Evolutionary conservation across 2,797 vertebrate genomes (phyloP).

Genomic region (Fundulus diaphanus): DNA sequence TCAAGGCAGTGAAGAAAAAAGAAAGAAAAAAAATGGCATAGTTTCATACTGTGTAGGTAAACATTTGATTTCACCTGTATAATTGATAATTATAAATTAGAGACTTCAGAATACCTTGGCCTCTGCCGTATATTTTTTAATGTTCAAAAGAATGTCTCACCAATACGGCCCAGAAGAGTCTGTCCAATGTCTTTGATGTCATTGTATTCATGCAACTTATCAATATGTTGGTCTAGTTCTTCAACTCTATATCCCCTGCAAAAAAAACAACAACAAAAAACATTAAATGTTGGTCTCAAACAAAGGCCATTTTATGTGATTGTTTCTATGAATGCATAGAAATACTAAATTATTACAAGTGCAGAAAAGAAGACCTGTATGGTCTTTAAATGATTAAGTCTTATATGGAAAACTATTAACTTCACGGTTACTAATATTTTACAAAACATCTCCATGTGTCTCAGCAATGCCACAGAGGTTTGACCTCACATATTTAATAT

Average conservation of each 20-base stretch:
- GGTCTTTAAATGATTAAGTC: background rate
- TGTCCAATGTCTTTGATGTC: slow-evolving; percentile 95
- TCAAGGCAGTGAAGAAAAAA: background rate
- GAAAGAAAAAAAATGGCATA: background rate
- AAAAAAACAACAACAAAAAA: no score
- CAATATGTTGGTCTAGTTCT: slow-evolving; percentile 90
- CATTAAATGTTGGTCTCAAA: slow-evolving; percentile 4
- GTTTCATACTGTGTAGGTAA: background rate
- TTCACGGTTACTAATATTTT: background rate
- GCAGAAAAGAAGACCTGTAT: background rate
- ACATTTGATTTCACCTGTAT: background rate
- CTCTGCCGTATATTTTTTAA: background rate
- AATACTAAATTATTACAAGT: background rate
- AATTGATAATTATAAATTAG: background rate
- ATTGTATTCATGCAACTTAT: slow-evolving; percentile 93
- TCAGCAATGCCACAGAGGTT: slow-evolving; percentile 3
- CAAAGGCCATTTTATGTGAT: background rate
- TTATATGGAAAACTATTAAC: background rate
- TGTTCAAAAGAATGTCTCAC: slow-evolving; percentile 74
- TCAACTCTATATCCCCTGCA: slow-evolving; percentile 86
- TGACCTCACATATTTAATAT: slow-evolving; percentile 24
- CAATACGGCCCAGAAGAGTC: slow-evolving; percentile 90
- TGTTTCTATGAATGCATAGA: background rate
- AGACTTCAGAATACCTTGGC: background rate
- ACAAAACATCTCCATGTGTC: background rate